Base-by-base conservation (phyloP, 2,888 invertebrate genomes). In the Ectemnius lituratus region DNA sequence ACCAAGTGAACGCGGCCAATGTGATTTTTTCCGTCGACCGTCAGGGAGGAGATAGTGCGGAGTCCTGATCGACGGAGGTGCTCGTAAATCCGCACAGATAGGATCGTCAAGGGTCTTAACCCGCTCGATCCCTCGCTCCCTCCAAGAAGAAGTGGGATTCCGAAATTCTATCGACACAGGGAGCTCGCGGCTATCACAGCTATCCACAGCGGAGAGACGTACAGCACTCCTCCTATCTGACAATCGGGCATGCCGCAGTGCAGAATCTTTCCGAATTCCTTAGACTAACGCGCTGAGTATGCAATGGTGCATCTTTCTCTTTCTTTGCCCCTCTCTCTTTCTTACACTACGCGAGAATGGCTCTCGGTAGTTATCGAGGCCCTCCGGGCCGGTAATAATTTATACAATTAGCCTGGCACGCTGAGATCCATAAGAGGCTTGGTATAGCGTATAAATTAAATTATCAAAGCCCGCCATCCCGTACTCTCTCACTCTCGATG, bases 331-430 rank as follows among this genome's bases (percentile, higher is more conserved):
- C 16, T 52, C 52, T 5, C 5, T 14, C n/a, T 52, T 81, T 81
- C 80, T 76, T 80, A 70, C 62, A 18, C 61, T 56, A 66, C 56
- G 27, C 49, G 56, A 37, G 62, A 14, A 16, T 23, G n/a, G n/a
- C 14, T 57, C 67, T 46, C 14, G 45, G 52, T 70, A 58, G 60
- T 80, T 81, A 81, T 81, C 79, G 76, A 70, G 37, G 11, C 20
- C 49, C 67, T 37, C 63, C 47, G 71, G 52, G 52, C 52, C 59
- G 28, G 79, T 70, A 78, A 86, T 86, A 82, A 86, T 84, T 86
- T 85, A 81, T 84, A 81, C 85, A 86, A 86, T 86, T 86, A 86
- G 84, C 82, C 67, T 71, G 75, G 77, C 76, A 75, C 80, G 78
- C 76, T 76, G 77, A 66, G 73, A 73, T 75, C 62, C 76, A 79